phyloP scores from a whole-genome alignment of 2,113 vertebrate species.

The Lasiurus borealis region DNA sequence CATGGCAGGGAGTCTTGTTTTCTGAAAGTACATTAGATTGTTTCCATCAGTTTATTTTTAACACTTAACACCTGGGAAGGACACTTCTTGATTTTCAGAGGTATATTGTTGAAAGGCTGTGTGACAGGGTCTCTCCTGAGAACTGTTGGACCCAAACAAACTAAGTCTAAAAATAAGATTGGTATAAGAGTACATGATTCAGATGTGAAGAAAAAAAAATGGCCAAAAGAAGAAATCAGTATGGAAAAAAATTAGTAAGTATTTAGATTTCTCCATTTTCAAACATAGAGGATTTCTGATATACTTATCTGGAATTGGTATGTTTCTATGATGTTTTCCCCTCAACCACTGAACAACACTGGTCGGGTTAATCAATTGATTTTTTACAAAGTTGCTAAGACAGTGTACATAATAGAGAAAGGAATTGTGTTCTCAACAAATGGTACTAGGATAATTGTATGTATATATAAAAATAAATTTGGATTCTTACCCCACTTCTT shows the following conservation, averaged over 20 bases:
- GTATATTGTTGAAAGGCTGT: conserved; percentile 94
- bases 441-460: not conserved
- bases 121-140: conserved; percentile 97
- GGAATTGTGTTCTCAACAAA: not conserved
- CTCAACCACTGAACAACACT: conserved; percentile 74
- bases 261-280: conserved; percentile 95
- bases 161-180: conserved; percentile 86
- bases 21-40: conserved; percentile 95
- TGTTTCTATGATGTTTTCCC: conserved; percentile 97
- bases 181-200: conserved; percentile 77
- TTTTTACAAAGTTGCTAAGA: not conserved
- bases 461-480: not conserved
- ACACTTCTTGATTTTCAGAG: conserved; percentile 96
- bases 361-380: not conserved
- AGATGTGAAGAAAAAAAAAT: conserved; percentile 58
- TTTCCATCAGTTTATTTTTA: conserved; percentile 97
- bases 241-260: conserved; percentile 90
- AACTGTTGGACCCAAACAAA: conserved; percentile 87
- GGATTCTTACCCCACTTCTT: not conserved
- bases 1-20: conserved; percentile 98
- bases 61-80: conserved; percentile 95
- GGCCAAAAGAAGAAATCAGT: conserved; percentile 82
- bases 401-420: not conserved
- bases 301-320: conserved; percentile 96
- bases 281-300: conserved; percentile 97